Evolutionary conservation across 2,797 vertebrate genomes (phyloP).

Genomic region (Silurus aristotelis): DNA sequence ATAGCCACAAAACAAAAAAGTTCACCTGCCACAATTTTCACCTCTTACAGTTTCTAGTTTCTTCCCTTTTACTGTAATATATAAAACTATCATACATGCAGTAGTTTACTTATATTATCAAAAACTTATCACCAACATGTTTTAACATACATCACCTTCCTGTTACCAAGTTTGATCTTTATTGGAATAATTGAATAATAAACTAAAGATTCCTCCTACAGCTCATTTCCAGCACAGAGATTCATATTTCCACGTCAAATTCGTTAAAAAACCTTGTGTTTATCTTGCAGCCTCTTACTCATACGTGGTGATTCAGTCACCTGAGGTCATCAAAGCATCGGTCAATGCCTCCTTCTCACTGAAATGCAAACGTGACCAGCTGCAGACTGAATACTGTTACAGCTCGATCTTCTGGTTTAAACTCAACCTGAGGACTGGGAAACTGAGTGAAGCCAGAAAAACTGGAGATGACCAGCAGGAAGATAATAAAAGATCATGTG

Average conservation of each 20-base stretch:
- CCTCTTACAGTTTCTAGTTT: not conserved
- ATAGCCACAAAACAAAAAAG: not conserved
- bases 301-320: not conserved
- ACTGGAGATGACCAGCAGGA: rapidly evolving
- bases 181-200: not conserved
- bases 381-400: not conserved
- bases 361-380: slow-evolving; percentile 19
- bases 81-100: not conserved
- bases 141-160: not conserved
- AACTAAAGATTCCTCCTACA: not conserved
- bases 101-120: not conserved
- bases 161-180: not conserved
- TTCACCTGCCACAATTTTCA: not conserved
- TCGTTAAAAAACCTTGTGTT: not conserved
- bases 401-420: slow-evolving; percentile 25
- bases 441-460: not conserved
- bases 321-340: not conserved
- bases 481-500: slow-evolving; percentile 3
- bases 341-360: slow-evolving; percentile 11
- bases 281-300: slow-evolving; percentile 29
- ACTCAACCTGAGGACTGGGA: slow-evolving; percentile 28
- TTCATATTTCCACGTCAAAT: not conserved
- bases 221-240: not conserved
- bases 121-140: not conserved
- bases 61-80: not conserved